Conservation (phyloP, 2,797 vertebrate species). For the Enteromius fasciolatus region DNA sequence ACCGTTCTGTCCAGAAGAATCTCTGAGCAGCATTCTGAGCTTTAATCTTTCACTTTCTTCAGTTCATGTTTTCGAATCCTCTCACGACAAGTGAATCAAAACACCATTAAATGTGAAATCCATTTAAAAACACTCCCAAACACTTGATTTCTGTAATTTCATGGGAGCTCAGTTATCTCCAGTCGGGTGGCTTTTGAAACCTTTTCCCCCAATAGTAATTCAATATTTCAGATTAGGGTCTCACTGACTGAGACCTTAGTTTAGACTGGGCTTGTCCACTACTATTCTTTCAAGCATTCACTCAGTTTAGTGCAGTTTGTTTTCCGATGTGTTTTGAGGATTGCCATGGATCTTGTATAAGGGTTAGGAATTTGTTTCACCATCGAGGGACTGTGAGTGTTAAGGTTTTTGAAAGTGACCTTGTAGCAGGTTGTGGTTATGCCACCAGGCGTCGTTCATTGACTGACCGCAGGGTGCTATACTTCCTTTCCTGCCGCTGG, state of each 20-base stretch:
- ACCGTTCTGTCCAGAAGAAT: constrained; percentile 15
- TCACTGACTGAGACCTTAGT: neutral
- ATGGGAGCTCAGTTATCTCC: constrained; percentile 26
- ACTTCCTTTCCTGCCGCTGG: constrained; percentile 5
- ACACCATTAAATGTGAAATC: constrained; percentile 35
- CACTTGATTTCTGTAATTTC: constrained; percentile 46
- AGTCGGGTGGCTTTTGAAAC: constrained; percentile 22
- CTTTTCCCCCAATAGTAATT: neutral
- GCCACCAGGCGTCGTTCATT: constrained; percentile 22
- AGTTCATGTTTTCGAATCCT: constrained; percentile 11
- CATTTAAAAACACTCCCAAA: constrained; percentile 32
- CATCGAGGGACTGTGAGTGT: neutral
- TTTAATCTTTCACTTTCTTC: constrained; percentile 35
- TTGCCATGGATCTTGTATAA: neutral
- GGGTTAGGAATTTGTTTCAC: neutral
- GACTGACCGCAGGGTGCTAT: constrained; percentile 5
- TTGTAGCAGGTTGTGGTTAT: constrained; percentile 22
- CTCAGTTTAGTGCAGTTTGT: neutral
- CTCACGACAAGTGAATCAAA: constrained; percentile 38
- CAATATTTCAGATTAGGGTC: constrained; percentile 21
- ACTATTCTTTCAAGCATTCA: neutral
- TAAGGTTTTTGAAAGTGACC: constrained; percentile 26
- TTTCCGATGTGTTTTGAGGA: neutral
- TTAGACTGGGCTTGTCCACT: neutral
- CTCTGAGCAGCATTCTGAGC: constrained; percentile 27